Percentiles rank a stretch among this genome's conserved stretches.
Conservation (phyloP, 2,113 vertebrate genomes). For the Danionella cerebrum region DNA sequence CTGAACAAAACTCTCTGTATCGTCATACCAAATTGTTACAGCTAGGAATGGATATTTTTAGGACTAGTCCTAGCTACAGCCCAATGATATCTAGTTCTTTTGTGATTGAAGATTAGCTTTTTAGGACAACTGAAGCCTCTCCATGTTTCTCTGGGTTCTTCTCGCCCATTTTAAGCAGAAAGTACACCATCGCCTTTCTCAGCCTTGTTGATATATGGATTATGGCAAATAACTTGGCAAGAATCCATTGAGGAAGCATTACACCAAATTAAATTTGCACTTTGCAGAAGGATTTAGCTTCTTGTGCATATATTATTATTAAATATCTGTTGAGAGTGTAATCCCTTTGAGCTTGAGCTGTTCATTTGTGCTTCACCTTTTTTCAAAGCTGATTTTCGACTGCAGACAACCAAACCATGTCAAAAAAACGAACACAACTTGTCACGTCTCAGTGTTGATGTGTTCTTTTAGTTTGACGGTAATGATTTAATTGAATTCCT, state of each 20-base stretch:
- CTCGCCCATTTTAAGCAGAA: conserved; percentile 38
- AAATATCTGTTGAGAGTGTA: conserved; percentile 50
- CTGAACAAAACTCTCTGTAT: too few relatives aligned
- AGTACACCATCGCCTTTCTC: conserved; percentile 43
- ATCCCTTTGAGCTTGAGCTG: conserved; percentile 47
- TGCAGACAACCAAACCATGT: conserved; percentile 20
- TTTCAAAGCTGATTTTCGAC: conserved; percentile 31
- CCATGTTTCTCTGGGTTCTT: conserved; percentile 12
- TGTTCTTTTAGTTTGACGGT: neutral
- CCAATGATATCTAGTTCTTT: too few relatives aligned
- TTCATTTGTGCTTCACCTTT: conserved; percentile 10
- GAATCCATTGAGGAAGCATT: conserved; percentile 52
- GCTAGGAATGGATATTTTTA: too few relatives aligned
- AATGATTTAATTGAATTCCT: conserved; percentile 5
- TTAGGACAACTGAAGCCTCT: neutral
- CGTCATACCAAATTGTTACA: too few relatives aligned
- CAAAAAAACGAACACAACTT: neutral
- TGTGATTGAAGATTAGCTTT: neutral
- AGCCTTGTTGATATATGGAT: conserved; percentile 61
- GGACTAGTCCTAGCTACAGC: too few relatives aligned
- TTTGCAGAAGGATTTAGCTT: conserved; percentile 52
- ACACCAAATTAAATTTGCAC: conserved; percentile 57
- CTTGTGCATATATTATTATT: conserved; percentile 50
- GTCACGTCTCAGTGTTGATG: neutral
- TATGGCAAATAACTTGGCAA: conserved; percentile 51